A percentile compares a stretch with the other conserved stretches of the same genome.
Evolutionary conservation across 2,888 invertebrate genomes (phyloP).

Genomic region (Doris montereyensis): DNA sequence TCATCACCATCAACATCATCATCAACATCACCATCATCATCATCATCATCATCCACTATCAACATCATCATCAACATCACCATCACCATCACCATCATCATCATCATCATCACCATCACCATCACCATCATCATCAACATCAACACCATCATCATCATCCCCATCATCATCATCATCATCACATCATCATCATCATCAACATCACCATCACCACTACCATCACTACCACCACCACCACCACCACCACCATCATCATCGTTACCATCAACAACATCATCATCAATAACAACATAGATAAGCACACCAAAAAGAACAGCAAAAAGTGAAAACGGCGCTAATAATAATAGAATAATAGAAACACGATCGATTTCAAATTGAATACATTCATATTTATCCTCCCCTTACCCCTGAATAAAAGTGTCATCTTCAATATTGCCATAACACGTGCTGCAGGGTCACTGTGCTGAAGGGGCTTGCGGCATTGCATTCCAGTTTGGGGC

Average conservation of each 20-base stretch:
- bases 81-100: not conserved
- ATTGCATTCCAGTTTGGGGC: slow-evolving; percentile 47
- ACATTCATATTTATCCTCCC: no score
- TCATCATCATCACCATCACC: not conserved
- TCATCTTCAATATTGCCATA: no score
- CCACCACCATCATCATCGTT: not conserved
- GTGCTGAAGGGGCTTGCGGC: not conserved
- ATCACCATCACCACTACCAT: not conserved
- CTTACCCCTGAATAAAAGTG: no score
- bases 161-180: not conserved
- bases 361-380: no score
- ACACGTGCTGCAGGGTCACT: no score
- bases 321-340: no score
- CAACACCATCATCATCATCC: not conserved
- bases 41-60: not conserved
- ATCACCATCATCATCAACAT: not conserved
- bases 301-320: no score
- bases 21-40: not conserved
- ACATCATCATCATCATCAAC: not conserved
- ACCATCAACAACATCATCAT: not conserved
- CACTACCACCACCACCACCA: not conserved
- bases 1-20: not conserved
- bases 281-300: no score
- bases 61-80: not conserved
- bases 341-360: no score